Percentiles rank a stretch among this genome's conserved stretches.
phyloP scores from a whole-genome alignment of 2,888 invertebrate species.

The Cephus pygmeus region DNA sequence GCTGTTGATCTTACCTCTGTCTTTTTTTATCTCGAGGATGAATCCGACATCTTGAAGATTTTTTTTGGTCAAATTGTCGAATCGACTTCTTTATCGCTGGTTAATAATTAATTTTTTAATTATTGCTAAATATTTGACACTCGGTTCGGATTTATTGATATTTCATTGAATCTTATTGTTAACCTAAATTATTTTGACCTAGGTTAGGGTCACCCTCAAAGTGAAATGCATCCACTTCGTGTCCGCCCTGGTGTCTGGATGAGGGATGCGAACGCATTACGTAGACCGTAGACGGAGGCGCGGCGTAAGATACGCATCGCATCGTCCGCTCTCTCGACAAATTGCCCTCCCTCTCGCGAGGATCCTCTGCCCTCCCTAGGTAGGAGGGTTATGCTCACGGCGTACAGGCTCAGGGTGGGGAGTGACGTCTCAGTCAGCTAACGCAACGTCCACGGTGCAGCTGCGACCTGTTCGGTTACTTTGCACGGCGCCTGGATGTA shows the following conservation, averaged over 20 bases:
- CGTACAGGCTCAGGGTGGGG: conserved; percentile 37
- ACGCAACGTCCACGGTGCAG: conserved; percentile 8
- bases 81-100: too few species aligned
- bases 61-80: too few species aligned
- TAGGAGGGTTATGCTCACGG: conserved; percentile 23
- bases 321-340: conserved; percentile 52
- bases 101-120: too few species aligned
- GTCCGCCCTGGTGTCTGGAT: conserved; percentile 40
- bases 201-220: neutral
- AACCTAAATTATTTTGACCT: neutral
- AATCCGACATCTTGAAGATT: too few species aligned
- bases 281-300: conserved; percentile 52
- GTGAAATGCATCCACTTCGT: neutral
- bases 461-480: neutral
- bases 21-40: too few species aligned
- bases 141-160: neutral
- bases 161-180: neutral
- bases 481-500: neutral
- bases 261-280: conserved; percentile 52
- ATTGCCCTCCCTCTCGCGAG: conserved; percentile 48
- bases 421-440: conserved; percentile 56
- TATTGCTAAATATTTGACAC: too few species aligned
- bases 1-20: too few species aligned
- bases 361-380: conserved; percentile 21
- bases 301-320: conserved; percentile 58